Percentiles rank a stretch among this genome's conserved stretches.
These are phyloP conservation scores for Bambusicola thoracicus DNA, from an alignment of 2,113 vertebrate species.

Conservation along the genomic window DNA sequence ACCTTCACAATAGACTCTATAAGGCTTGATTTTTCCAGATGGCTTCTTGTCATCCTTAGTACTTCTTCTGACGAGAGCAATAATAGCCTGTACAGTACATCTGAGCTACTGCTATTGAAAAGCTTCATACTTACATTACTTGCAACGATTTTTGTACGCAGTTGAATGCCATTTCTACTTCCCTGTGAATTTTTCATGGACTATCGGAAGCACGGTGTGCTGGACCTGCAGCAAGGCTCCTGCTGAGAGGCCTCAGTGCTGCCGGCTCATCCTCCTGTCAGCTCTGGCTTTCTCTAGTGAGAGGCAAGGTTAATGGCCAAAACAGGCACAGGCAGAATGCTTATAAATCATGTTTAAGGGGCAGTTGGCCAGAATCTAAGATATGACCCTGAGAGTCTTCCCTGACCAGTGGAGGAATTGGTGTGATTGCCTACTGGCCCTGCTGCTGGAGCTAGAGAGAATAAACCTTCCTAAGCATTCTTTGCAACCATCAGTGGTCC, in stretches of 20 bases:
- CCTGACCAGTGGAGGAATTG: neutral
- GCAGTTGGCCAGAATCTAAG: neutral
- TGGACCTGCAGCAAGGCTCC: neutral
- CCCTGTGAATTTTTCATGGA: neutral
- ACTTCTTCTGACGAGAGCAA: neutral
- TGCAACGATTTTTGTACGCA: neutral
- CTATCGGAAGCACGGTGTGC: neutral
- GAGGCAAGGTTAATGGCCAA: neutral
- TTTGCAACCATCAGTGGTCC: accelerated
- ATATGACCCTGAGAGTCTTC: neutral
- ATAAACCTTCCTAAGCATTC: neutral
- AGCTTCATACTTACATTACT: neutral
- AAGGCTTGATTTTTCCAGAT: neutral
- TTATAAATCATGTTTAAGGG: neutral
- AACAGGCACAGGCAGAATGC: neutral
- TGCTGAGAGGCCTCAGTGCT: neutral
- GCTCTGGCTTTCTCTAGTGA: neutral
- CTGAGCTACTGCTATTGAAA: neutral
- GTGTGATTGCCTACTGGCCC: no score
- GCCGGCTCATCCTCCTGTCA: neutral
- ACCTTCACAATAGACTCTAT: neutral
- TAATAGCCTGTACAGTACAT: neutral
- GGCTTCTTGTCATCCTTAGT: no score
- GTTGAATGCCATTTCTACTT: neutral
- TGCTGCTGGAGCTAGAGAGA: neutral